Conservation (phyloP, 2,888 invertebrate genomes). For the Hylaea fasciaria region DNA sequence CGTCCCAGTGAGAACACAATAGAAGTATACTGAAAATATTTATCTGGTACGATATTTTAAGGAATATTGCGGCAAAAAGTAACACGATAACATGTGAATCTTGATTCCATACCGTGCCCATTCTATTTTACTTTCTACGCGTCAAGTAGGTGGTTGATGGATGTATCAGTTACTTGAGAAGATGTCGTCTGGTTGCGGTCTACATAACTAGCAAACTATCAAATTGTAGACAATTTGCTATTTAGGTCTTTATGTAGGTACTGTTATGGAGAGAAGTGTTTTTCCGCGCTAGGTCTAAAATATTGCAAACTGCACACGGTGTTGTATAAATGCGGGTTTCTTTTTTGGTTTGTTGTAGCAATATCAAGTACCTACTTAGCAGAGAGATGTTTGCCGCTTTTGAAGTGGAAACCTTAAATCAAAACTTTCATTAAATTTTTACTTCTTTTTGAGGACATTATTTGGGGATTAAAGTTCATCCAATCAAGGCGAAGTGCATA, state of each 20-base stretch:
- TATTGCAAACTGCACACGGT: background rate
- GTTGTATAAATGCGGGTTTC: too few species aligned
- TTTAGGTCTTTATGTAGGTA: constrained; percentile 27
- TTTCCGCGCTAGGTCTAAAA: background rate
- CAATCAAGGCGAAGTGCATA: constrained; percentile 13
- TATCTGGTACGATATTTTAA: too few species aligned
- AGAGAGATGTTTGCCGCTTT: too few species aligned
- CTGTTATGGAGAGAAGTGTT: constrained; percentile 2
- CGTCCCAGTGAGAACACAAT: too few species aligned
- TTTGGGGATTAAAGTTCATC: constrained; percentile 14
- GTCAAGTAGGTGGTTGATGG: constrained; percentile 15
- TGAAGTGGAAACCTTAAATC: too few species aligned
- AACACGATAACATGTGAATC: constrained; percentile 26
- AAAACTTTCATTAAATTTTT: too few species aligned
- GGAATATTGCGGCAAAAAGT: too few species aligned
- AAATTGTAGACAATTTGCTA: constrained; percentile 44
- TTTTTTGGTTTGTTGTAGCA: too few species aligned
- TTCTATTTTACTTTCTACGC: constrained; percentile 24
- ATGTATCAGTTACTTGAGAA: constrained; percentile 24
- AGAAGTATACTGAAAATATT: too few species aligned
- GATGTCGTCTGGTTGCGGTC: constrained; percentile 47
- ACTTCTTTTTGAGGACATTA: background rate
- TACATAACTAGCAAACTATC: constrained; percentile 45
- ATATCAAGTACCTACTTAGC: too few species aligned
- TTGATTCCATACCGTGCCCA: constrained; percentile 15